Evolutionary conservation across 2,797 vertebrate genomes (phyloP).

Genomic region (Rhincodon typus): DNA sequence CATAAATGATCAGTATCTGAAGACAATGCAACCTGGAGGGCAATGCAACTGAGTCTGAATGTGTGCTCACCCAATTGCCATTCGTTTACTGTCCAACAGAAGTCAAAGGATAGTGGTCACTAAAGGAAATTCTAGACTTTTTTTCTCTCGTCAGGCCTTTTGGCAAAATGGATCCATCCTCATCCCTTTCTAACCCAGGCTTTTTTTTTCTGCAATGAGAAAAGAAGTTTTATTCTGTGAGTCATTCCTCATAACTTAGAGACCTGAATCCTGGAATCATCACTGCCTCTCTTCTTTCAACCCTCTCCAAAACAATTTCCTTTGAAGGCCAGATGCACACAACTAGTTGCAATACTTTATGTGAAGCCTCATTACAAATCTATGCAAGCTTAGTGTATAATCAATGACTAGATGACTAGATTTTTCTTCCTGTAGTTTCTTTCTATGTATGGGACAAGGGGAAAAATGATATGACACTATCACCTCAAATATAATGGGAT

Average conservation of each 20-base stretch:
- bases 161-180: neutral
- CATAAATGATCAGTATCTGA: neutral
- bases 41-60: neutral
- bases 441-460: neutral
- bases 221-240: neutral
- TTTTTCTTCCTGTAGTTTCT: neutral
- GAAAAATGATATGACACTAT: neutral
- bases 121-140: neutral
- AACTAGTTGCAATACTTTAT: neutral
- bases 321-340: neutral
- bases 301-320: neutral
- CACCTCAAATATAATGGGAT: neutral
- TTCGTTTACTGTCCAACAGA: neutral
- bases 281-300: neutral
- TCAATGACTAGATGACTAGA: neutral
- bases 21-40: neutral
- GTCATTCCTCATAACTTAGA: neutral
- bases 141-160: neutral
- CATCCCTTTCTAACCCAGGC: neutral
- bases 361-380: neutral
- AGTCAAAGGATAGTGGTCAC: neutral
- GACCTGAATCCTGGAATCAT: neutral
- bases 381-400: neutral
- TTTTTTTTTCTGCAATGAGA: neutral
- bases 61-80: neutral